These are phyloP conservation scores for Drosophila mayri DNA, from an alignment of 1,140 invertebrate species.

Conservation along the genomic window DNA sequence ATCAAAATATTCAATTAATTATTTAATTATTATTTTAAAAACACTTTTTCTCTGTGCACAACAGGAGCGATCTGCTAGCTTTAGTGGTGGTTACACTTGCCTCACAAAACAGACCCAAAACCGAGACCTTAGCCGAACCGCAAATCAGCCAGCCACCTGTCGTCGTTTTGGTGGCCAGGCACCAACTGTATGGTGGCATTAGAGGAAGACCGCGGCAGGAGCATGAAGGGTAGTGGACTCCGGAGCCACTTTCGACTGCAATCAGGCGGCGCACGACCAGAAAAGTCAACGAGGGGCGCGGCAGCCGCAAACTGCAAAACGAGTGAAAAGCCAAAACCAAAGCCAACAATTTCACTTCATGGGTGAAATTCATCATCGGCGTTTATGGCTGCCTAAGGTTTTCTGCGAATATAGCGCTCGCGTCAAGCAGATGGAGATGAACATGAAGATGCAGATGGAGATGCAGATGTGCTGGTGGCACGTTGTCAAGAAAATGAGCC, in stretches of 20 bases:
- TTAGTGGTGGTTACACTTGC: conserved; percentile 40
- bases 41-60: conserved; percentile 12
- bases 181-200: conserved; percentile 54
- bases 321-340: conserved; percentile 28
- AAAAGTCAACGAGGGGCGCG: conserved; percentile 34
- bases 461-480: conserved; percentile 5
- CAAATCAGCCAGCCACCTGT: conserved; percentile 62
- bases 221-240: conserved; percentile 3
- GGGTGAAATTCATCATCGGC: conserved; percentile 68
- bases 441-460: background rate
- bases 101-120: conserved; percentile 24
- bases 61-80: conserved; percentile 24
- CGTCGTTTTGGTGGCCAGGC: conserved; percentile 53
- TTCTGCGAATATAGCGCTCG: conserved; percentile 13
- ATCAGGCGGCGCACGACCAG: conserved; percentile 47
- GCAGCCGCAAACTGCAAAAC: conserved; percentile 30
- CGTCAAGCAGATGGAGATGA: background rate
- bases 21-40: background rate
- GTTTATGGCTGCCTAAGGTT: conserved; percentile 46
- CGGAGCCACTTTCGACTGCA: conserved; percentile 57
- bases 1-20: no score
- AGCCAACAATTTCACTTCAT: conserved; percentile 69
- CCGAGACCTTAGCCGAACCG: conserved; percentile 26
- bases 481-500: conserved; percentile 4
- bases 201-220: conserved; percentile 33